Evolutionary conservation across 2,113 vertebrate species (phyloP).

Genomic region (Neofelis nebulosa): DNA sequence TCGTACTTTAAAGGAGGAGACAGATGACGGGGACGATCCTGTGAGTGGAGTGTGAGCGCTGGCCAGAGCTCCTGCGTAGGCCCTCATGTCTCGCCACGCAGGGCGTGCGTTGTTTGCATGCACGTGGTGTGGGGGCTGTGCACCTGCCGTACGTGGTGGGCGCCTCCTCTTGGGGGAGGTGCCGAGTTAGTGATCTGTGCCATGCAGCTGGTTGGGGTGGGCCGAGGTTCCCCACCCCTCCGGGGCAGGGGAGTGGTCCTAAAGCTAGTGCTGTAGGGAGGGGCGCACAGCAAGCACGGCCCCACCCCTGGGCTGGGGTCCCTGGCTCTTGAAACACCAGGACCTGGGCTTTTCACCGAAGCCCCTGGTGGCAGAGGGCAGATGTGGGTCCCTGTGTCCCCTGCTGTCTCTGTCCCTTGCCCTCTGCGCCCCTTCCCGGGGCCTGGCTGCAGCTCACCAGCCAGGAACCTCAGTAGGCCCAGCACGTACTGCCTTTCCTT

Average conservation of each 20-base stretch:
- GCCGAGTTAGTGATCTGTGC: neutral
- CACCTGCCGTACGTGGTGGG: accelerated
- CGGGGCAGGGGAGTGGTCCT: neutral
- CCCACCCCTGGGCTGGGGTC: neutral
- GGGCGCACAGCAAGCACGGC: neutral
- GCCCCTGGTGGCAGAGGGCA: too few species aligned
- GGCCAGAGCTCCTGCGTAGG: neutral
- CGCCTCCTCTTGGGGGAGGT: neutral
- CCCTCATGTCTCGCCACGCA: neutral
- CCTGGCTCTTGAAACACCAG: neutral
- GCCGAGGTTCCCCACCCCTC: neutral
- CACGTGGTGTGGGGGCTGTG: neutral
- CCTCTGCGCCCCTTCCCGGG: neutral
- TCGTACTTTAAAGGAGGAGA: neutral
- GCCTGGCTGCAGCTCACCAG: too few species aligned
- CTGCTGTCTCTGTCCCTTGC: neutral
- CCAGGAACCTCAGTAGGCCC: neutral
- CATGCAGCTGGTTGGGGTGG: neutral
- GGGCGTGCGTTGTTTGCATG: accelerated
- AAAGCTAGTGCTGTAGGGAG: neutral
- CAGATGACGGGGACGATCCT: too few species aligned
- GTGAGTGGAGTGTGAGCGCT: neutral
- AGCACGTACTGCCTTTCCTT: neutral
- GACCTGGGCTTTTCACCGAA: too few species aligned
- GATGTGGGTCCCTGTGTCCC: neutral